These are phyloP conservation scores for Solea senegalensis DNA, from an alignment of 2,113 vertebrate genomes.

Conservation along the genomic window DNA sequence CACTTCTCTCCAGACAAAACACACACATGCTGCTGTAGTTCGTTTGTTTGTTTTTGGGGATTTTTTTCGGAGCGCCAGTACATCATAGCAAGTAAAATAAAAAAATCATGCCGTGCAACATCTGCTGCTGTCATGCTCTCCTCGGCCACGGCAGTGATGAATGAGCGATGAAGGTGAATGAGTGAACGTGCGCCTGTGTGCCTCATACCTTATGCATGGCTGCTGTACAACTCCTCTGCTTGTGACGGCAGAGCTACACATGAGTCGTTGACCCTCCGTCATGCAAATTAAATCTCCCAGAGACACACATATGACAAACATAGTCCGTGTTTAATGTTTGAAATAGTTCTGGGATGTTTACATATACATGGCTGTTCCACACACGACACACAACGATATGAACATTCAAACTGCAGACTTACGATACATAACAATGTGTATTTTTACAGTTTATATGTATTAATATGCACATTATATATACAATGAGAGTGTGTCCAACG, in stretches of 20 bases:
- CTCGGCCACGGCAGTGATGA: constrained; percentile 3
- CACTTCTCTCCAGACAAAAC: neutral
- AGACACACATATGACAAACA: neutral
- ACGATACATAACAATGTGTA: no score
- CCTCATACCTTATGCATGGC: constrained; percentile 46
- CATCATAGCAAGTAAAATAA: neutral
- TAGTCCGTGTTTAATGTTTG: neutral
- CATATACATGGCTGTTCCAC: no score
- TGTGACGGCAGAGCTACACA: constrained; percentile 39
- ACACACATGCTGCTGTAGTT: neutral
- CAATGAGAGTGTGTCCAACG: no score
- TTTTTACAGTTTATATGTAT: no score
- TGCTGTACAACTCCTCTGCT: constrained; percentile 40
- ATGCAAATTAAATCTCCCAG: neutral
- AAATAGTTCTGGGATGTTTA: no score
- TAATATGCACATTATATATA: no score
- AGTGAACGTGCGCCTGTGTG: constrained; percentile 16
- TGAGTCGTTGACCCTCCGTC: constrained; percentile 23
- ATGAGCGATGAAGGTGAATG: constrained; percentile 24
- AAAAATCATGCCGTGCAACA: constrained; percentile 2
- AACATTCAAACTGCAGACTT: no score
- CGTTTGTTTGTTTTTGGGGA: neutral
- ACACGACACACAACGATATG: no score
- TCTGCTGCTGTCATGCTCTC: constrained; percentile 32
- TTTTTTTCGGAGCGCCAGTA: neutral